Percentiles rank a stretch among this genome's conserved stretches.
phyloP scores from a whole-genome alignment of 2,888 invertebrate species.

The Hemistola chrysoprasaria region DNA sequence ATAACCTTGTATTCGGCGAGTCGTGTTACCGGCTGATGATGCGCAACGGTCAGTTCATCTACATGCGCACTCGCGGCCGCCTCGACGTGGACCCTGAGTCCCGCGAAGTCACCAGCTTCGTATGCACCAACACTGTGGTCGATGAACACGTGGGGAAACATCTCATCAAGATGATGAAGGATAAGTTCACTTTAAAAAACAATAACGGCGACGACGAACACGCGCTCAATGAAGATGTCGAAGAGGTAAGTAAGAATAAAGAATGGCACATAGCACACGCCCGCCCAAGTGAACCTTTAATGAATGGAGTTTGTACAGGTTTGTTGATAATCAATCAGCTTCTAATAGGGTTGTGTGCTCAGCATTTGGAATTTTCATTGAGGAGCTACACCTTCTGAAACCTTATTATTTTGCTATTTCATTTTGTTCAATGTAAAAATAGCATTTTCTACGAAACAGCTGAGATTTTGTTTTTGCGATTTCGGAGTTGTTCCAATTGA shows the following conservation, averaged over 20 bases:
- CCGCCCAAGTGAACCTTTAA: too few relatives aligned
- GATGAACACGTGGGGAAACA: constrained; percentile 87
- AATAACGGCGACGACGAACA: constrained; percentile 35
- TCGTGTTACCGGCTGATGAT: constrained; percentile 92
- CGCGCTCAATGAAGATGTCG: constrained; percentile 31
- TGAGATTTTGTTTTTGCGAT: too few relatives aligned
- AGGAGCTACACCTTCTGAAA: too few relatives aligned
- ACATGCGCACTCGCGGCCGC: constrained; percentile 90
- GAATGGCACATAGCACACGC: too few relatives aligned
- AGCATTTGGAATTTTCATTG: too few relatives aligned
- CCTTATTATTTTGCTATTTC: too few relatives aligned
- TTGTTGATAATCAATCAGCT: too few relatives aligned
- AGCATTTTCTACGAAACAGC: too few relatives aligned
- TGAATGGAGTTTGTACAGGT: too few relatives aligned
- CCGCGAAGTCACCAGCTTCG: constrained; percentile 89
- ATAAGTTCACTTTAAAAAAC: constrained; percentile 83
- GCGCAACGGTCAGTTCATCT: constrained; percentile 90
- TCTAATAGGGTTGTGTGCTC: too few relatives aligned
- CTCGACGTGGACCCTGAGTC: constrained; percentile 88
- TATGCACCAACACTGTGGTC: constrained; percentile 91
- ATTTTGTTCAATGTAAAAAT: too few relatives aligned
- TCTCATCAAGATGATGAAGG: constrained; percentile 88
- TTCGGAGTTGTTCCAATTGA: too few relatives aligned
- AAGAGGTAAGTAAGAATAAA: constrained; percentile 46
- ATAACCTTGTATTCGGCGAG: constrained; percentile 88